Base-by-base conservation (phyloP, 2,797 vertebrate genomes). In the Zalophus californianus region DNA sequence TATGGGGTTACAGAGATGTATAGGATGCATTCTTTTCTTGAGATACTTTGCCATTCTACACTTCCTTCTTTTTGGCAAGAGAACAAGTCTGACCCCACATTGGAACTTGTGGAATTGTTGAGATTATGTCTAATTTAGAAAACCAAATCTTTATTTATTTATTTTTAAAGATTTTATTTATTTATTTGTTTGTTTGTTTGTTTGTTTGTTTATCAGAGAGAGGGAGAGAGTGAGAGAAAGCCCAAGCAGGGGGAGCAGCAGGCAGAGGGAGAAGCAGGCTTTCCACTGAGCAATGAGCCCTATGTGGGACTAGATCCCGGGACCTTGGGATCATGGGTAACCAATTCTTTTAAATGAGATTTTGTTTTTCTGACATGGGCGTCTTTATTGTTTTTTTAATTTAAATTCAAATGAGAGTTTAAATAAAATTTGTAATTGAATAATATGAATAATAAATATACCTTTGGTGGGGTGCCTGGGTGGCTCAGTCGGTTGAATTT, bases 351-450 rank as follows among this genome's bases (percentile, higher is more conserved):
- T 41, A 78, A 60, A 58, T 60, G 54, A 68, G 48, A 64, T 15
- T 66, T 64, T 64, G 32, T 66, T 66, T 66, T 66, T 32, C 62
- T 66, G 32, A n/a, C 7, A 0, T 66, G 32, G n/a, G 15, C 62
- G n/a, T 66, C 62, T 66, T 66, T 32, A 32, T 66, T 64, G 29
- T 56, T 56, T 54, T 64, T n/a, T 66, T 3, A 64, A 66, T 66
- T n/a, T n/a, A 66, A n/a, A 32, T 94, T 88, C 35, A 78, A 56
- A 54, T 73, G 48, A 62, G 50, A 52, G 6, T 16, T 93, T 64
- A 62, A 4, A 78, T 79, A 58, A 56, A 50, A 91, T 82, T 86
- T 94, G 32, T 78, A 89, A 93, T n/a, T 72, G 68, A 92, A 88
- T n/a, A 79, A 77, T 68, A 3, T 89, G 50, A 60, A 54, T 77